Evolutionary conservation across 2,888 invertebrate genomes (phyloP), one percentile per base, ranked within the genome.

Genomic region (Odontomyia ornata): DNA sequence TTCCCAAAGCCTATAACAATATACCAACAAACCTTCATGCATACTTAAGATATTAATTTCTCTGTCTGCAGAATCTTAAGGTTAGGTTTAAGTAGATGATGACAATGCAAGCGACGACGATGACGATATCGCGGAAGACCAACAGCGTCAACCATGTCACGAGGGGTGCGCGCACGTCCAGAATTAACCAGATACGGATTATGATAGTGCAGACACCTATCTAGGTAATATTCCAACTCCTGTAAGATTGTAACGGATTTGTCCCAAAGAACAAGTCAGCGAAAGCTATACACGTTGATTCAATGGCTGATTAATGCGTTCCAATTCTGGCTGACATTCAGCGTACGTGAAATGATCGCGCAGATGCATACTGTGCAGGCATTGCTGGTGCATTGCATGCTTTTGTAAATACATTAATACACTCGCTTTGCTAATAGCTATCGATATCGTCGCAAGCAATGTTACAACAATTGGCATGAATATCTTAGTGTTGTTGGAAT

Each of bases 261-360:
- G 73, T 43, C 57, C 60, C 30, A 36, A 57, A 36, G 60, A 60
- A 43, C 36, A 73, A 73, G 60, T 60, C 25, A 73, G 73, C 73
- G 73, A 73, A 73, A 57, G 73, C 73, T 23, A 73, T 57, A 60
- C 73, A 13, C 36, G 60, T 28, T 69, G 69, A 69, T 69, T 69
- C 47, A 69, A 69, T 25, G 73, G 73, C 60, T 73, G 73, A 73
- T 73, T 73, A 73, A 73, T 73, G 73, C 60, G 73, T 73, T 73
- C 73, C 73, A 73, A 73, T 73, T 73, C 60, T 73, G 36, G 60
- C 36, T 73, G 57, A 73, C 60, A 73, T 73, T 60, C 73, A 73
- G 60, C 73, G 60, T 60, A 73, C 73, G 73, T 57, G 69, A 69
- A 69, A 43, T 18, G 23, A 46, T 47, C 23, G 46, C 46, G 67